phyloP scores from a whole-genome alignment of 2,888 invertebrate species.

The Cephus runcator region DNA sequence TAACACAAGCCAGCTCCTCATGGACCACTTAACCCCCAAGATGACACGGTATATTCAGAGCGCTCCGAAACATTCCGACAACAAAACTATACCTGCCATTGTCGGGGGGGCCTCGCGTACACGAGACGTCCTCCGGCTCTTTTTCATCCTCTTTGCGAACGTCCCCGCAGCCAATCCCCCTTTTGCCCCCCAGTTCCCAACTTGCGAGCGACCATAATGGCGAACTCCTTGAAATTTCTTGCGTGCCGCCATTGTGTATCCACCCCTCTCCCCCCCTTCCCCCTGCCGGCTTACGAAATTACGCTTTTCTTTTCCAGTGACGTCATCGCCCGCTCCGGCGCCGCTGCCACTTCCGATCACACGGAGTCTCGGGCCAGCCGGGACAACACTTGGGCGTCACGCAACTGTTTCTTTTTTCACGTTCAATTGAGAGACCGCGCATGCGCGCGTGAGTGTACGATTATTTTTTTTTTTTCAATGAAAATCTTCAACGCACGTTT shows the following conservation, averaged over 20 bases:
- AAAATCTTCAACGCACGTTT: background rate
- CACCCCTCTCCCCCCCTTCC: too few relatives aligned
- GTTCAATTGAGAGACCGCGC: background rate
- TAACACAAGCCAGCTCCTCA: constrained; percentile 21
- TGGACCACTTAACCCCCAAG: constrained; percentile 53
- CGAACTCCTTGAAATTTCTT: constrained; percentile 53
- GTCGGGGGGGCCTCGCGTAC: constrained; percentile 29
- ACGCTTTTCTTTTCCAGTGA: constrained; percentile 22
- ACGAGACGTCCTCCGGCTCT: constrained; percentile 21
- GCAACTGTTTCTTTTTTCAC: background rate
- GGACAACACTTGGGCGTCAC: background rate
- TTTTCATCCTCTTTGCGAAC: constrained; percentile 23
- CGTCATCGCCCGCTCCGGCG: background rate
- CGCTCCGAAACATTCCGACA: constrained; percentile 34
- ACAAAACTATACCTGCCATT: constrained; percentile 36
- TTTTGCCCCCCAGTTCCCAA: background rate
- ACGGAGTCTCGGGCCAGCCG: background rate
- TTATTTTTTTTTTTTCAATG: background rate
- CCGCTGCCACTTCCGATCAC: background rate
- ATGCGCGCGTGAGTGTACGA: background rate
- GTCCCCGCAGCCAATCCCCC: background rate
- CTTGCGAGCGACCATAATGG: constrained; percentile 32
- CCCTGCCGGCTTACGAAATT: constrained; percentile 27
- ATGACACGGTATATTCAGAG: constrained; percentile 42
- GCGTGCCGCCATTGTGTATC: constrained; percentile 24